Percentiles rank a stretch among this genome's conserved stretches.
These are phyloP conservation scores for Labeo rohita DNA, from an alignment of 2,113 vertebrate species.

Conservation along the genomic window DNA sequence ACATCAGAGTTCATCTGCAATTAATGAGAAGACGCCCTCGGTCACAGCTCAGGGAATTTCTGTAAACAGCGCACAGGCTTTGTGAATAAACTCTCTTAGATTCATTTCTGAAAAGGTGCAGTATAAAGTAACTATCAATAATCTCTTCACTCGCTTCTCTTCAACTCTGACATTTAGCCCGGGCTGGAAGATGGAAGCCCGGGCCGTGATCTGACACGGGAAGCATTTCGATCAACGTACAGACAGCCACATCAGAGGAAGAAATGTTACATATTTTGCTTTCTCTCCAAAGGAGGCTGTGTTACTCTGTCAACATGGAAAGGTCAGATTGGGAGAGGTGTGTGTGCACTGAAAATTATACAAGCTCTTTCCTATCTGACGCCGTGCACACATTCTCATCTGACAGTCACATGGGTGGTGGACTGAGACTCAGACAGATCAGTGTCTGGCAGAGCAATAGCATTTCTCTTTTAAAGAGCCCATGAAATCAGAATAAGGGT, in stretches of 20 bases:
- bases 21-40: not conserved
- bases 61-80: not conserved
- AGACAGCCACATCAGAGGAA: slow-evolving; percentile 18
- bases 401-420: slow-evolving; percentile 22
- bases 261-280: slow-evolving; percentile 12
- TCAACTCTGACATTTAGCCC: slow-evolving; percentile 29
- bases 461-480: not conserved
- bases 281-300: slow-evolving; percentile 7
- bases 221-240: slow-evolving; percentile 13
- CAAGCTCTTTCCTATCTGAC: not conserved
- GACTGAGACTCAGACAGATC: not conserved
- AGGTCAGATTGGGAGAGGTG: slow-evolving; percentile 20
- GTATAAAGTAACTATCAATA: not conserved
- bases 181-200: not conserved
- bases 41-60: not conserved
- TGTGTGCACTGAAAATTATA: slow-evolving; percentile 14
- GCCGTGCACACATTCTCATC: slow-evolving; percentile 1
- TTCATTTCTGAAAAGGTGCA: not conserved
- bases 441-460: not conserved
- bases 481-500: not conserved
- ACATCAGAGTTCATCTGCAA: slow-evolving; percentile 10
- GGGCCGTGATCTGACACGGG: slow-evolving; percentile 3
- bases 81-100: not conserved
- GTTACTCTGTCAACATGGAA: not conserved
- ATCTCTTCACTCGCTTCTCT: slow-evolving; percentile 4